Conservation (phyloP, 2,113 vertebrate species). For the Nestor notabilis region DNA sequence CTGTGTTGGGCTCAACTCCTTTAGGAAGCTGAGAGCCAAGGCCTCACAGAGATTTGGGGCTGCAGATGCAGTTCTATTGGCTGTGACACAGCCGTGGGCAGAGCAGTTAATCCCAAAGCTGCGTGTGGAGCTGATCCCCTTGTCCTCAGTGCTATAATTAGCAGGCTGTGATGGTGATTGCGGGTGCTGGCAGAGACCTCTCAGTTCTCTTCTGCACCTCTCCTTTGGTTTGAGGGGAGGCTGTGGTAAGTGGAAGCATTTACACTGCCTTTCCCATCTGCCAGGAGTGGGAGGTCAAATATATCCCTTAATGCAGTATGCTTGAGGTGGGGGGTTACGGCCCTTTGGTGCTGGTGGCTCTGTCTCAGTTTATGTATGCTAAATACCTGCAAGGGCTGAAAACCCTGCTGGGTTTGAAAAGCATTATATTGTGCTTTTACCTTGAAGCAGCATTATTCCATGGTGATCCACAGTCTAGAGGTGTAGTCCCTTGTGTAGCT, state of each 20-base stretch:
- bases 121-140: neutral
- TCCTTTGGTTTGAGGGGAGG: neutral
- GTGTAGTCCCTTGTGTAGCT: neutral
- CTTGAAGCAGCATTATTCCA: rapidly evolving
- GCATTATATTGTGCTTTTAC: neutral
- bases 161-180: neutral
- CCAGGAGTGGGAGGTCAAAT: neutral
- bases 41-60: rapidly evolving
- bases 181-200: neutral
- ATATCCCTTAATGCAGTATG: rapidly evolving
- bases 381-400: neutral
- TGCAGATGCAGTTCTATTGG: neutral
- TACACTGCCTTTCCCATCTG: neutral
- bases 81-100: rapidly evolving
- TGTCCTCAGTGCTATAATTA: neutral
- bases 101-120: constrained; percentile 23
- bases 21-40: neutral
- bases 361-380: neutral
- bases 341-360: neutral
- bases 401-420: neutral
- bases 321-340: neutral
- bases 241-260: neutral
- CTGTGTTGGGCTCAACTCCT: neutral
- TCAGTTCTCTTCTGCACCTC: neutral
- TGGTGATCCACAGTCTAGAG: neutral